phyloP scores from a whole-genome alignment of 2,113 vertebrate species.

The Corapipo altera region DNA sequence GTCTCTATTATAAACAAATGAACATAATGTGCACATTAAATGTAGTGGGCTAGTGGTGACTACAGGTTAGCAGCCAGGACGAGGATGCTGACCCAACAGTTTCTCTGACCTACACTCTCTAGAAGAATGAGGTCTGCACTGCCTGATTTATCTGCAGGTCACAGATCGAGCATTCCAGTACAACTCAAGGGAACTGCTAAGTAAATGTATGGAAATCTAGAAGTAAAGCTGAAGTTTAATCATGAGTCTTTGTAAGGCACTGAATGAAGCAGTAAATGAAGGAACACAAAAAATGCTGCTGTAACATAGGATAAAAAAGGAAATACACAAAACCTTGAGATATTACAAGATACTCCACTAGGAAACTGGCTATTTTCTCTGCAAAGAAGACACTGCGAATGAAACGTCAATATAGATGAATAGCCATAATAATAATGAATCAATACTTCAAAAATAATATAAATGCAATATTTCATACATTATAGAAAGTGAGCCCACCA shows the following conservation, averaged over 20 bases:
- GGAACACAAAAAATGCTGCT: background rate
- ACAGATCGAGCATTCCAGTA: background rate
- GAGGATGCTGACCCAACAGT: background rate
- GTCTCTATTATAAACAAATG: background rate
- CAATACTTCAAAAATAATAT: background rate
- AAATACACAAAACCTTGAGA: background rate
- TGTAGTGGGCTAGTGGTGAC: background rate
- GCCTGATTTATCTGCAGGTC: background rate
- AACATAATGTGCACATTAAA: accelerated
- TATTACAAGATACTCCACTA: background rate
- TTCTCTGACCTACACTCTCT: background rate
- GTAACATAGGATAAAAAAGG: background rate
- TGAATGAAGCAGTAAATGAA: background rate
- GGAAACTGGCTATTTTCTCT: background rate
- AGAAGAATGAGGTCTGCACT: background rate
- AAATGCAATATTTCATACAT: background rate
- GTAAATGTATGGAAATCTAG: background rate
- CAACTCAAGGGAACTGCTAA: background rate
- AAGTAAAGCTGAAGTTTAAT: background rate
- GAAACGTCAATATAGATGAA: background rate
- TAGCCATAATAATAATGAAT: background rate
- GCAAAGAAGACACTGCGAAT: background rate
- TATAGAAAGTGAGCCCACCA: background rate
- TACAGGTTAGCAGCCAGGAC: background rate
- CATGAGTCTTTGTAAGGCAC: background rate